Conservation (phyloP, 2,888 invertebrate genomes). For the Nematopogon swammerdamellus region DNA sequence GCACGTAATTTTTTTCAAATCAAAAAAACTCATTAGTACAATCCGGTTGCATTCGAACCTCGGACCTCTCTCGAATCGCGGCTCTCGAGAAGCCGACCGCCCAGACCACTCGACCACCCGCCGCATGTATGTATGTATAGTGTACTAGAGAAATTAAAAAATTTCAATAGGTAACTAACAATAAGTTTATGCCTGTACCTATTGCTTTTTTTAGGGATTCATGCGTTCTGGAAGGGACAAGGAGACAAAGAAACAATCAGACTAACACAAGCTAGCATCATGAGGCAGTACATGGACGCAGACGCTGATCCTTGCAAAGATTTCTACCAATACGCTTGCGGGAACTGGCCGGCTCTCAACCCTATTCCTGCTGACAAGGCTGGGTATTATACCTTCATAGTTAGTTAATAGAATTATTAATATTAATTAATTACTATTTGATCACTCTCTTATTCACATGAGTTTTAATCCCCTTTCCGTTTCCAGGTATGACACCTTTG, state of each 20-base stretch:
- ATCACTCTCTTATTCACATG: too few species aligned
- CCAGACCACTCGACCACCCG: too few species aligned
- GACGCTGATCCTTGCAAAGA: slow-evolving; percentile 74
- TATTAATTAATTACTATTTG: neutral
- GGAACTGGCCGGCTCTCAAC: slow-evolving; percentile 80
- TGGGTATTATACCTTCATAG: slow-evolving; percentile 51
- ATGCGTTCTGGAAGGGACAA: slow-evolving; percentile 59
- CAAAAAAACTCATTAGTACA: too few species aligned
- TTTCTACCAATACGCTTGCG: slow-evolving; percentile 83
- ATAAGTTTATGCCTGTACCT: too few species aligned
- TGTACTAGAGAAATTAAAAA: too few species aligned
- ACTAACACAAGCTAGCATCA: slow-evolving; percentile 62
- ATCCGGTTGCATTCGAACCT: too few species aligned
- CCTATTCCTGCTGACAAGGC: slow-evolving; percentile 88
- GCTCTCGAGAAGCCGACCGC: too few species aligned
- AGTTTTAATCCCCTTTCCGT: too few species aligned
- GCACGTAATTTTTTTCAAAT: too few species aligned
- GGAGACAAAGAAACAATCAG: slow-evolving; percentile 56
- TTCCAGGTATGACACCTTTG: slow-evolving; percentile 79
- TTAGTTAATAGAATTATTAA: neutral
- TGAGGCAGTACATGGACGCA: slow-evolving; percentile 74
- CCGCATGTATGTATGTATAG: too few species aligned
- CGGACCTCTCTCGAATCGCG: too few species aligned
- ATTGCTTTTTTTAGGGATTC: slow-evolving; percentile 34
- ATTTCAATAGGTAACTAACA: too few species aligned